phyloP scores from a whole-genome alignment of 2,113 vertebrate genomes.

The Heterotis niloticus region DNA sequence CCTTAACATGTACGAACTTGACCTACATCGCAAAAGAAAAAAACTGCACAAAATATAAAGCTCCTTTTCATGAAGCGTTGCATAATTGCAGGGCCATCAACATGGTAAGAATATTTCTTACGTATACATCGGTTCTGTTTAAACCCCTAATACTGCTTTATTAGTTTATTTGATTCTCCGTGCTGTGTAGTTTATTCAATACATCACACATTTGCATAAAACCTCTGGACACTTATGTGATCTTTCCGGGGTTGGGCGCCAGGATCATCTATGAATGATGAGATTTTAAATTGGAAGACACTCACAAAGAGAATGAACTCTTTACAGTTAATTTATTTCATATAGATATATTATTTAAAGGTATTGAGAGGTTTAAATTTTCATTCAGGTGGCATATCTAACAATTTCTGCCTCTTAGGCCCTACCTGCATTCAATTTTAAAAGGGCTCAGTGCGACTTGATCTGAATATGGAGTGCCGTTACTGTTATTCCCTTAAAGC shows the following conservation, averaged over 20 bases:
- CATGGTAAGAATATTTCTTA: conserved; percentile 61
- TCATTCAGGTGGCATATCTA: conserved; percentile 76
- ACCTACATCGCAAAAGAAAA: too few species aligned
- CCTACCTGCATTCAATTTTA: conserved; percentile 72
- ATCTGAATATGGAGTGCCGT: conserved; percentile 69
- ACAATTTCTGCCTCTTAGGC: conserved; percentile 65
- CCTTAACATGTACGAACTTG: too few species aligned
- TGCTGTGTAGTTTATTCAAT: conserved; percentile 77
- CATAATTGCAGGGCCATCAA: conserved; percentile 48
- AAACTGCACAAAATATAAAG: conserved; percentile 17
- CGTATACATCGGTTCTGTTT: conserved; percentile 31
- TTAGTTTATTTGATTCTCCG: conserved; percentile 75
- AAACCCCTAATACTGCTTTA: conserved; percentile 66
- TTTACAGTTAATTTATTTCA: conserved; percentile 79
- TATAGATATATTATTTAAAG: conserved; percentile 78
- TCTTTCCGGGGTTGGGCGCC: conserved; percentile 68
- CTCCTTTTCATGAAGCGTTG: conserved; percentile 41
- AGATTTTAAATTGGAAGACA: conserved; percentile 81
- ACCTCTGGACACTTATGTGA: conserved; percentile 74
- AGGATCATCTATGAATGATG: conserved; percentile 78
- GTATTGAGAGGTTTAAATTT: conserved; percentile 78
- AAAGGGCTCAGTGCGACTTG: conserved; percentile 68
- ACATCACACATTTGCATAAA: conserved; percentile 76
- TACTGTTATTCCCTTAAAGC: conserved; percentile 68
- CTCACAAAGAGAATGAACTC: conserved; percentile 73